Evolutionary conservation across 2,888 invertebrate species (phyloP).

Genomic region (Copidosoma aretas): DNA sequence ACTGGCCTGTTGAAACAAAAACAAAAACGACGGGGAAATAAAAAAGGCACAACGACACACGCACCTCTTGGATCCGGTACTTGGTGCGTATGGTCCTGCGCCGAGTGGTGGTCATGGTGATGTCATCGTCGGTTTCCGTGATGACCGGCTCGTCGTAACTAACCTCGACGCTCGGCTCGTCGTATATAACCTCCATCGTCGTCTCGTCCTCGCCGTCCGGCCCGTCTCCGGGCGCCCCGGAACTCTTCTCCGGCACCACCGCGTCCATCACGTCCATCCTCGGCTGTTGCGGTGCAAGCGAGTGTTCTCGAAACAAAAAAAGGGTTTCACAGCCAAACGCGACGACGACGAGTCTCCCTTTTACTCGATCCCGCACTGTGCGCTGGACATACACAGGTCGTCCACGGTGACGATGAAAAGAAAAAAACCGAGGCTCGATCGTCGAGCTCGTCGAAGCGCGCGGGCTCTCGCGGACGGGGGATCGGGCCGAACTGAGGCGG

Average conservation of each 20-base stretch:
- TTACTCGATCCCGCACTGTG: too few relatives aligned
- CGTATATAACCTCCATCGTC: constrained; percentile 42
- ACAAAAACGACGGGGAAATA: too few relatives aligned
- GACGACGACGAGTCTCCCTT: too few relatives aligned
- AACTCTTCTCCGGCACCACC: constrained; percentile 44
- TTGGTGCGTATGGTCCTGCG: constrained; percentile 59
- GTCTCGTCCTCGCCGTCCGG: constrained; percentile 31
- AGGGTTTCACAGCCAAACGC: too few relatives aligned
- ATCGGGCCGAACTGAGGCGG: neutral
- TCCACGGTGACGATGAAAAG: neutral
- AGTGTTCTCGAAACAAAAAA: too few relatives aligned
- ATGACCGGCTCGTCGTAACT: constrained; percentile 55
- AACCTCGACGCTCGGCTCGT: constrained; percentile 47
- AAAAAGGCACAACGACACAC: constrained; percentile 33
- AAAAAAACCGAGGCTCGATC: neutral
- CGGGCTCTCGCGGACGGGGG: neutral
- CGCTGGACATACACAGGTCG: too few relatives aligned
- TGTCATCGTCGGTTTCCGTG: constrained; percentile 60
- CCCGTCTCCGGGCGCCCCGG: constrained; percentile 34
- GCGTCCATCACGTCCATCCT: constrained; percentile 59
- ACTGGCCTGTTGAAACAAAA: too few relatives aligned
- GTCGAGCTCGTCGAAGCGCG: neutral
- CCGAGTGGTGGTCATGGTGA: constrained; percentile 60
- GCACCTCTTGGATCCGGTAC: constrained; percentile 60
- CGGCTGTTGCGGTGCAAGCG: neutral